Conservation (phyloP, 2,888 invertebrate genomes). For the Autographa pulchrina region DNA sequence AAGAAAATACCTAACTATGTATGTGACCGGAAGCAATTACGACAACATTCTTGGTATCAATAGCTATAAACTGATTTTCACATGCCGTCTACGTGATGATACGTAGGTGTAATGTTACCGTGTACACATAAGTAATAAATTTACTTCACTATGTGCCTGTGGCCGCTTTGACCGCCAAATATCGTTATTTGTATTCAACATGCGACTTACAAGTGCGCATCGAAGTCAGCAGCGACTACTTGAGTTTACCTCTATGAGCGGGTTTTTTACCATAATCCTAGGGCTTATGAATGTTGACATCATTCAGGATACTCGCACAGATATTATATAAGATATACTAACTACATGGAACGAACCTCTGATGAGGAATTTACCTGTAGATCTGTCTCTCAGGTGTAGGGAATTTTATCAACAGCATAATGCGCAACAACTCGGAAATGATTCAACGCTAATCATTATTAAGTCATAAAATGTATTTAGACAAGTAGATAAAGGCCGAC, state of each 20-base stretch:
- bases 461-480: background rate
- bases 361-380: background rate
- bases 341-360: background rate
- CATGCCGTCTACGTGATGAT: constrained; percentile 78
- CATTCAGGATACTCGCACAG: constrained; percentile 11
- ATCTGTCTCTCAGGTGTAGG: background rate
- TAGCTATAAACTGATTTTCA: constrained; percentile 80
- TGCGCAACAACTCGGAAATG: background rate
- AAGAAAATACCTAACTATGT: constrained; percentile 64
- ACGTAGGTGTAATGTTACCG: constrained; percentile 68
- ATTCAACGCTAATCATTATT: background rate
- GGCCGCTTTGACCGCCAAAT: constrained; percentile 80
- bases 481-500: background rate
- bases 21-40: constrained; percentile 84
- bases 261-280: constrained; percentile 44
- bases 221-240: constrained; percentile 67
- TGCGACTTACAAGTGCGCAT: constrained; percentile 65
- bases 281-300: constrained; percentile 26
- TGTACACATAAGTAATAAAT: constrained; percentile 73
- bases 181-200: constrained; percentile 81
- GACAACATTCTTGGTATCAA: constrained; percentile 78
- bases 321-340: constrained; percentile 1
- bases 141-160: constrained; percentile 74
- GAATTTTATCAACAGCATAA: background rate
- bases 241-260: constrained; percentile 64